phyloP scores from a whole-genome alignment of 2,113 vertebrate genomes.

The Mirounga angustirostris region DNA sequence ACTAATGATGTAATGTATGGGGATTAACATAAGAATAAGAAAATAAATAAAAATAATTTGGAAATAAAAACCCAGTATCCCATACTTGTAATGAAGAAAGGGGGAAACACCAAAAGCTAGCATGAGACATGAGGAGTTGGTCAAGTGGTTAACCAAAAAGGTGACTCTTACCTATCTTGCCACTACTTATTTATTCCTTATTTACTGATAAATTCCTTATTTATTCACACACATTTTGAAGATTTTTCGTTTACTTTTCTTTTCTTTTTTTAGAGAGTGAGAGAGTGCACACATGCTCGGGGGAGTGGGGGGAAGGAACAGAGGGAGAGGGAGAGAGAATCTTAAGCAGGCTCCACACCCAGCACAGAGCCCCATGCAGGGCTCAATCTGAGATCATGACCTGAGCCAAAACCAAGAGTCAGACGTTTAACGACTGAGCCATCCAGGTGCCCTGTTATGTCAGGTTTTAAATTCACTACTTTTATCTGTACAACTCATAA shows the following conservation, averaged over 20 bases:
- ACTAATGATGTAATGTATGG: too few relatives aligned
- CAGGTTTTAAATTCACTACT: background rate
- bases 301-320: background rate
- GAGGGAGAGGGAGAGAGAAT: background rate
- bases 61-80: background rate
- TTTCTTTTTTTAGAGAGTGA: background rate
- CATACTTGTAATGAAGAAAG: background rate
- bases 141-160: background rate
- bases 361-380: background rate
- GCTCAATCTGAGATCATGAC: background rate
- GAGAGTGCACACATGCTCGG: background rate
- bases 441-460: background rate
- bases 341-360: background rate
- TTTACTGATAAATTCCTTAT: background rate
- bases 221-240: background rate
- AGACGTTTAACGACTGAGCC: background rate
- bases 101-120: background rate
- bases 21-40: too few relatives aligned
- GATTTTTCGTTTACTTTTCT: background rate
- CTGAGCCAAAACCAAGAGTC: background rate
- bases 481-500: background rate
- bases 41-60: too few relatives aligned
- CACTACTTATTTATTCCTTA: background rate
- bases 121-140: background rate
- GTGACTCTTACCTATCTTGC: background rate